Base-by-base conservation (phyloP, 2,888 invertebrate genomes). In the Oegoconia quadripuncta region DNA sequence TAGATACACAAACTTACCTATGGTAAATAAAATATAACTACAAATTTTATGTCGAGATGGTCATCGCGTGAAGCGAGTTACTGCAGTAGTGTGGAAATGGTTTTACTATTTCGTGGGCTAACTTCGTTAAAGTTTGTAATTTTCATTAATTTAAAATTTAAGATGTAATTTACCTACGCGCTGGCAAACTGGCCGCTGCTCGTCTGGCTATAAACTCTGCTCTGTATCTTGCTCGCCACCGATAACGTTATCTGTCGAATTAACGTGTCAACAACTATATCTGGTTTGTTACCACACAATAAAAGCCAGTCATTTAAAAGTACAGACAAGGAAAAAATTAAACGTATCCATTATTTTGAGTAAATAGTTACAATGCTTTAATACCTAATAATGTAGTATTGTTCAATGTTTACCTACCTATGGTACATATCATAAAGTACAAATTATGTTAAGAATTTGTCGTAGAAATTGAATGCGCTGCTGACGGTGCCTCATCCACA, bases 231-330 rank as follows among this genome's bases (percentile, higher is more conserved):
- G 37, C 43, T 41, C 44, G 38, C 47, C 20, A 42, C 67, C 72
- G 83, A 83, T 84, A 83, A 69, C 66, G 59, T 74, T 83, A 83
- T 83, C 84, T 64, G 58, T 55, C 55, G 61, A 71, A 79, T 80
- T 76, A 77, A 69, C 71, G 62, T 77, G 79, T 75, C 77, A 79
- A 82, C 75, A 79, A 52, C 58, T 64, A 65, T 82, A 80, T 82
- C 79, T 76, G 65, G 63, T 64, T 66, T 68, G 72, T 74, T 71
- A 66, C 67, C 62, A 59, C 60, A 59, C 59, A 64, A 63, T 68
- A 65, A 64, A 53, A 39, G 40, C 42, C 39, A 40, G 34, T 46
- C 44, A 48, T 48, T 48, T 44, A 46, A 41, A 37, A 27, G 42
- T 45, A 50, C 44, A 12, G 45, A 39, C 28, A 17, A 35, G 12